These are phyloP conservation scores for Mustela nigripes DNA, from an alignment of 2,113 vertebrate species.

Conservation along the genomic window DNA sequence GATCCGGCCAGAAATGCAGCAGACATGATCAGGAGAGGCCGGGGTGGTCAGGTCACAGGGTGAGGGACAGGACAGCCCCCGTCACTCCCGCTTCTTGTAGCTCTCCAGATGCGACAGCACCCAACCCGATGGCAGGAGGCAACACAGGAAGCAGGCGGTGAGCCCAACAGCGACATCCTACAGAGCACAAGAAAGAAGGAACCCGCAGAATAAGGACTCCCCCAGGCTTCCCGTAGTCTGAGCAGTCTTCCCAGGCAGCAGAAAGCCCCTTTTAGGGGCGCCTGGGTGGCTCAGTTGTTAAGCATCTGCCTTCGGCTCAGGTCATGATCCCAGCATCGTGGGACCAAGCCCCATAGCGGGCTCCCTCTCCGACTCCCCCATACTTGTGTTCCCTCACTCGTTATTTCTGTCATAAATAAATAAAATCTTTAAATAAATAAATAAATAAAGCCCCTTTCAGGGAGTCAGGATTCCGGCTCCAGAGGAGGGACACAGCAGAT, in stretches of 20 bases:
- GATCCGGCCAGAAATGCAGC: constrained; percentile 55
- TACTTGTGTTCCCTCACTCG: too few relatives aligned
- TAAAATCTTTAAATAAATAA: too few relatives aligned
- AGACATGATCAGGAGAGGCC: neutral
- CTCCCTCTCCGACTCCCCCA: too few relatives aligned
- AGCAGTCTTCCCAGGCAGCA: neutral
- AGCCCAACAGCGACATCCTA: constrained; percentile 72
- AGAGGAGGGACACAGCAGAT: neutral
- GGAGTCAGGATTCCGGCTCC: neutral
- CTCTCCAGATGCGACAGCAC: constrained; percentile 79
- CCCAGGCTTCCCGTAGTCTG: neutral
- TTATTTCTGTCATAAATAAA: too few relatives aligned
- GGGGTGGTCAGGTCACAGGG: neutral
- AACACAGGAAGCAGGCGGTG: constrained; percentile 65
- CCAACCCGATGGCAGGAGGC: constrained; percentile 78
- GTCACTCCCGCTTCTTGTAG: constrained; percentile 84
- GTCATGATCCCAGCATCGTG: too few relatives aligned
- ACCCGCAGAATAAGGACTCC: neutral
- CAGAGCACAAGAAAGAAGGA: constrained; percentile 50
- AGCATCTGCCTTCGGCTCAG: too few relatives aligned
- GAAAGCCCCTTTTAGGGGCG: neutral
- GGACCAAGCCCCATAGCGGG: too few relatives aligned
- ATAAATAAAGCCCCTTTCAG: neutral
- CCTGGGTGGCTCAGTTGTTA: too few relatives aligned
- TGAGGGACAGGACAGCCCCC: neutral